Percentiles rank a stretch among this genome's conserved stretches.
phyloP scores from a whole-genome alignment of 2,797 vertebrate species.

The Echiichthys vipera region DNA sequence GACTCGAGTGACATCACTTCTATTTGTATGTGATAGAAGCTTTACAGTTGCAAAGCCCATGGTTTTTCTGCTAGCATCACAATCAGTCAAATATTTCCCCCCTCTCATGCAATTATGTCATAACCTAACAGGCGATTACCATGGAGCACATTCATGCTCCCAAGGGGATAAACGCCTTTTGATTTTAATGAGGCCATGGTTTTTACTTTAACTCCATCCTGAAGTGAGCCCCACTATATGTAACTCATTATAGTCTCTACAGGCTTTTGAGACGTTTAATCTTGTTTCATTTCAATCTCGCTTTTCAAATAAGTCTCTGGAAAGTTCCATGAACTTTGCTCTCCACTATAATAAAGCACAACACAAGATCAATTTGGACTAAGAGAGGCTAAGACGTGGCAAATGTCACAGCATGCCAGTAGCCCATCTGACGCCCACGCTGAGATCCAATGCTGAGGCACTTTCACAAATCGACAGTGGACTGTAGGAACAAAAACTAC shows the following conservation, averaged over 20 bases:
- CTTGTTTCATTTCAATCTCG: constrained; percentile 11
- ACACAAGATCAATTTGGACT: constrained; percentile 7
- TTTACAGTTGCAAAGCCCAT: background rate
- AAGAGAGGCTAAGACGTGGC: constrained; percentile 17
- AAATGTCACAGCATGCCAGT: constrained; percentile 46
- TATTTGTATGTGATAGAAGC: no score
- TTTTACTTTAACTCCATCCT: constrained; percentile 1
- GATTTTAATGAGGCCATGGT: constrained; percentile 6
- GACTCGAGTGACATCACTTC: no score
- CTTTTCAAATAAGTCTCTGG: constrained; percentile 23
- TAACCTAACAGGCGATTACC: background rate
- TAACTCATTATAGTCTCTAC: background rate
- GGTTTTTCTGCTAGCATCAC: background rate
- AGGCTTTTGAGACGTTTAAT: background rate
- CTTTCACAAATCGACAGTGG: constrained; percentile 38
- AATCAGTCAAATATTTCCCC: background rate
- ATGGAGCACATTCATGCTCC: constrained; percentile 13
- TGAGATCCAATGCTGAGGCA: constrained; percentile 6
- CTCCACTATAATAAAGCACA: constrained; percentile 13
- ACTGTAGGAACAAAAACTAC: constrained; percentile 31
- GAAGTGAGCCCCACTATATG: background rate
- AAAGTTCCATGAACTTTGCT: constrained; percentile 45
- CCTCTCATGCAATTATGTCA: background rate
- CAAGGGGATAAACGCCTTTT: constrained; percentile 2
- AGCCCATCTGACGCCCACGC: constrained; percentile 34